Conservation (phyloP, 2,888 invertebrate species). For the Caenorhabditis sp. region DNA sequence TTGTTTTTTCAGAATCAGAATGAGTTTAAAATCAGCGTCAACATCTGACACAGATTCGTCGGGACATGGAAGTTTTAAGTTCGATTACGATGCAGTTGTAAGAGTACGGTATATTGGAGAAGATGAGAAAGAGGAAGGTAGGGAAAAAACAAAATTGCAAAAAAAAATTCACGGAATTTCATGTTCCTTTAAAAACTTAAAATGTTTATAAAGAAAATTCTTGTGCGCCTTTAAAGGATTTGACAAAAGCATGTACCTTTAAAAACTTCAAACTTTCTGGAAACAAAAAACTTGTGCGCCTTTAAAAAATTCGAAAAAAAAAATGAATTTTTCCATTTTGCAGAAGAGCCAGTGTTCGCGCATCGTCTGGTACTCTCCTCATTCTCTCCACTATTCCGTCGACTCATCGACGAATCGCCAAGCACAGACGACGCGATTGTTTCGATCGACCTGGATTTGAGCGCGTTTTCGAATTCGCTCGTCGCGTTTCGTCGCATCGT, state of each 20-base stretch:
- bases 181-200: too few relatives aligned
- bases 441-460: conserved; percentile 38
- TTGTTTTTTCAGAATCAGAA: too few relatives aligned
- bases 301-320: too few relatives aligned
- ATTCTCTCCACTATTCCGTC: conserved; percentile 47
- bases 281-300: too few relatives aligned
- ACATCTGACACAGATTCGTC: background rate
- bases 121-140: conserved; percentile 21
- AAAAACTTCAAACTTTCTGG: too few relatives aligned
- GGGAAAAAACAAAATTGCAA: background rate
- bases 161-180: background rate
- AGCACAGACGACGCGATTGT: conserved; percentile 15
- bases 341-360: conserved; percentile 53
- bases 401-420: conserved; percentile 39
- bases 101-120: conserved; percentile 11
- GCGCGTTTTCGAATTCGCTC: conserved; percentile 36
- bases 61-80: conserved; percentile 2
- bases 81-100: conserved; percentile 23
- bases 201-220: too few relatives aligned
- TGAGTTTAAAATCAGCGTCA: conserved; percentile 5
- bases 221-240: too few relatives aligned
- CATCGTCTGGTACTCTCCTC: conserved; percentile 55
- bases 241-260: too few relatives aligned
- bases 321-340: too few relatives aligned
- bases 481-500: conserved; percentile 43